These are phyloP conservation scores for Chelidonichthys spinosus DNA, from an alignment of 2,797 vertebrate species.

Conservation along the genomic window DNA sequence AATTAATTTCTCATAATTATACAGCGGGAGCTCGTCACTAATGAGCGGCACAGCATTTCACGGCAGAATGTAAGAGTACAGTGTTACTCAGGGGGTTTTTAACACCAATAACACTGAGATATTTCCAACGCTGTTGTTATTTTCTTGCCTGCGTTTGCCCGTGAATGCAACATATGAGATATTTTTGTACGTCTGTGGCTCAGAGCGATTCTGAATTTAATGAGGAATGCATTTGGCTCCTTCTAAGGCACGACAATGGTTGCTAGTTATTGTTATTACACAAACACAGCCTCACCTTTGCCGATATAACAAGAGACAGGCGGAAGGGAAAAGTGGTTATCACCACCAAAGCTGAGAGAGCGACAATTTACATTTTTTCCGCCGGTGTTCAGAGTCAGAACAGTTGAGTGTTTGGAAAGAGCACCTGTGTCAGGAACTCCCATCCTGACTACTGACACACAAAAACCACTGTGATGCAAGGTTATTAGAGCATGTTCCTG, in stretches of 20 bases:
- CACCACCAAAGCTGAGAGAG: conserved; percentile 1
- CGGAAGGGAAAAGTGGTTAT: conserved; percentile 4
- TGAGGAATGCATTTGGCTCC: conserved; percentile 65
- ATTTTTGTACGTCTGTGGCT: conserved; percentile 57
- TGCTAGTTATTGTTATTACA: conserved; percentile 63
- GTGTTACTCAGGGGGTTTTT: conserved; percentile 43
- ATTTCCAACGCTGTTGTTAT: conserved; percentile 58
- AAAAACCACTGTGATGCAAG: conserved; percentile 53
- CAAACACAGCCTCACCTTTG: conserved; percentile 36
- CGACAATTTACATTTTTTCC: conserved; percentile 36
- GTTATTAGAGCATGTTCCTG: conserved; percentile 61
- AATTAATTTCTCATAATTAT: conserved; percentile 75
- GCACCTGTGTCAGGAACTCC: conserved; percentile 50
- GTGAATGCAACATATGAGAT: conserved; percentile 57
- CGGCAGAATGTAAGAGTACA: conserved; percentile 33
- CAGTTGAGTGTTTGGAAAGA: conserved; percentile 38
- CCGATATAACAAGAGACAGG: neutral
- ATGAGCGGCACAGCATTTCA: conserved; percentile 64
- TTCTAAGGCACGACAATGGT: conserved; percentile 57
- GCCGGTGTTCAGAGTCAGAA: conserved; percentile 28
- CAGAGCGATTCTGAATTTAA: conserved; percentile 69
- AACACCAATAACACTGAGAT: conserved; percentile 56
- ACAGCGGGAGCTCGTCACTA: conserved; percentile 56
- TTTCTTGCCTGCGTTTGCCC: conserved; percentile 41
- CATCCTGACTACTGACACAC: conserved; percentile 51